phyloP scores from a whole-genome alignment of 2,113 vertebrate genomes.

The Bos indicus region DNA sequence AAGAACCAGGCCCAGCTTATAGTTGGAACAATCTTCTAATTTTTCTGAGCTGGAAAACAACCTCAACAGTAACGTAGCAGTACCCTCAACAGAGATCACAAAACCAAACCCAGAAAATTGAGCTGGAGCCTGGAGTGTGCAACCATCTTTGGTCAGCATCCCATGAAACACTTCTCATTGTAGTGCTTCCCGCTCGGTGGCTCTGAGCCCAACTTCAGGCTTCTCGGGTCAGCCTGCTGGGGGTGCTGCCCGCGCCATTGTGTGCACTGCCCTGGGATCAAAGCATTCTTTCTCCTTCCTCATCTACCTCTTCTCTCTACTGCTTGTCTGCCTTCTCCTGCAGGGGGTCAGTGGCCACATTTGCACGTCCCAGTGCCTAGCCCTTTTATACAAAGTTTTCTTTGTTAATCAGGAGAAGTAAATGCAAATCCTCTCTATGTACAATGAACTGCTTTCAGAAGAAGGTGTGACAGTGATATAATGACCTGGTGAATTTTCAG shows the following conservation, averaged over 20 bases:
- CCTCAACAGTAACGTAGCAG: neutral
- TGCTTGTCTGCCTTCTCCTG: conserved; percentile 50
- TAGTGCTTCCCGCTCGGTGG: conserved; percentile 16
- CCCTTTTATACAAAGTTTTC: conserved; percentile 69
- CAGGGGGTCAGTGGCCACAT: conserved; percentile 55
- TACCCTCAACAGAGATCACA: neutral
- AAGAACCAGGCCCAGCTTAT: neutral
- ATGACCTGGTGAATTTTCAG: conserved; percentile 54
- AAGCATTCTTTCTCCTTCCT: conserved; percentile 51
- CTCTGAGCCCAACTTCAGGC: conserved; percentile 43
- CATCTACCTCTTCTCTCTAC: conserved; percentile 61
- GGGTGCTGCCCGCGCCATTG: conserved; percentile 49
- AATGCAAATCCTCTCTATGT: conserved; percentile 63
- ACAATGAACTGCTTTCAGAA: conserved; percentile 67
- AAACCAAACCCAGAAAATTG: neutral
- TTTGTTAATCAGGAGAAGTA: conserved; percentile 73
- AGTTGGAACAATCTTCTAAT: neutral
- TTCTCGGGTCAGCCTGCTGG: conserved; percentile 49
- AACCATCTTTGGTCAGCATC: neutral
- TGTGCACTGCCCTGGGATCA: conserved; percentile 58
- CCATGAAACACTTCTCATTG: neutral
- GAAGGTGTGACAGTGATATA: conserved; percentile 67
- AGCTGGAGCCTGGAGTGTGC: neutral
- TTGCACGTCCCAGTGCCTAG: conserved; percentile 51
- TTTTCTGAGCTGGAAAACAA: conserved; percentile 3